These are phyloP conservation scores for Dynastes maya DNA, from an alignment of 2,888 invertebrate species.

Conservation along the genomic window DNA sequence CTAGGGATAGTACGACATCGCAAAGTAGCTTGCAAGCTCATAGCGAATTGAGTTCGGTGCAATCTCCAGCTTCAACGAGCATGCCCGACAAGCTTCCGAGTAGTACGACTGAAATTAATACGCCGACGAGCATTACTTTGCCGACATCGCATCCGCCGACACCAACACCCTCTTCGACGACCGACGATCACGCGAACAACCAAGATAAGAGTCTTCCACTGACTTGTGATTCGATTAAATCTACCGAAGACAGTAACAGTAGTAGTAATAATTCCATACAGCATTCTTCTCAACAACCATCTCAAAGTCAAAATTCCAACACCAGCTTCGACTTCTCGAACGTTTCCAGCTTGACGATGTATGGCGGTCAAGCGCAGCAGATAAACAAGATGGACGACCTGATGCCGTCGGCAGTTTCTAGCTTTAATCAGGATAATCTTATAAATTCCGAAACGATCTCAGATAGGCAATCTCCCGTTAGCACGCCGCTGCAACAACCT, in stretches of 20 bases:
- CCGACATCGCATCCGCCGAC: conserved; percentile 68
- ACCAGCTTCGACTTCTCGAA: conserved; percentile 68
- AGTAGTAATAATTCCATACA: conserved; percentile 63
- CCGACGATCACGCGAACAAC: conserved; percentile 66
- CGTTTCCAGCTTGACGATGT: conserved; percentile 69
- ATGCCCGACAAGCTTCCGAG: conserved; percentile 68
- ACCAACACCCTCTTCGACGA: conserved; percentile 69
- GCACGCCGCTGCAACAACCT: conserved; percentile 49
- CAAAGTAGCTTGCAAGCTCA: conserved; percentile 49
- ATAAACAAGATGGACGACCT: conserved; percentile 70
- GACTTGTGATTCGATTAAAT: conserved; percentile 64
- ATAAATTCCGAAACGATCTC: conserved; percentile 65
- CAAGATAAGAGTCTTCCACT: conserved; percentile 68
- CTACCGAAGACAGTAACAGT: conserved; percentile 65
- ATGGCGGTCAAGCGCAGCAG: conserved; percentile 59
- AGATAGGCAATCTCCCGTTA: conserved; percentile 55
- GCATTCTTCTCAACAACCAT: conserved; percentile 68
- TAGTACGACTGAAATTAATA: conserved; percentile 65
- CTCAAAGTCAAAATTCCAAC: conserved; percentile 67
- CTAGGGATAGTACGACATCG: conserved; percentile 57
- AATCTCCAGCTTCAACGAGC: conserved; percentile 66
- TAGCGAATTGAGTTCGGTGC: conserved; percentile 54
- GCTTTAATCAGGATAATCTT: conserved; percentile 65
- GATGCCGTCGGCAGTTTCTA: conserved; percentile 60
- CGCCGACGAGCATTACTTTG: conserved; percentile 61